Evolutionary conservation across 2,797 vertebrate species (phyloP), one percentile per base, ranked within the genome.

Genomic region (Gymnoscopelus microlampas): DNA sequence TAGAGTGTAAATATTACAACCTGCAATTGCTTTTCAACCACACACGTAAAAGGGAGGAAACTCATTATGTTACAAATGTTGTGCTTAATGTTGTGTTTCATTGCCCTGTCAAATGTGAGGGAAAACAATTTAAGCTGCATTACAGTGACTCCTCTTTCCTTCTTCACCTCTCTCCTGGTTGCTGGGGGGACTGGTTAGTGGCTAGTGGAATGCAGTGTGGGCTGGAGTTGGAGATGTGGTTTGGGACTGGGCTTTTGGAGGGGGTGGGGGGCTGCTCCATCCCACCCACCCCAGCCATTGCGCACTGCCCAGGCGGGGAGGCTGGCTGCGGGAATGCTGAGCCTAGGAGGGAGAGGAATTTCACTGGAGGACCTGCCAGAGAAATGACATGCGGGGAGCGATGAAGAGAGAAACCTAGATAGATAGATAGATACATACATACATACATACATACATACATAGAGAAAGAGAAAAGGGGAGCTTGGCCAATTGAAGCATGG

Each of bases 351-450:
- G 87, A 75, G 39, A 92, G 91, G 92, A 93, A 93, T 94, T 92
- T 89, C 69, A 79, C 74, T 69, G 82, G 88, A 87, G 85, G 80
- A 87, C 85, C 88, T 93, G 93, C 93, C 93, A 93, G 92, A 89
- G 85, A 95, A 93, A 91, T 93, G 92, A 90, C 93, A 93, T 83
- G 92, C 85, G 81, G 91, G 66, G 89, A 90, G 90, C 81, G 79
- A 90, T 86, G 85, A 90, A 89, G 88, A 91, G 88, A 90, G 86
- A 77, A 86, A 89, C 85, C 83, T 85, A 84, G 87, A 88, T 77
- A 64, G 77, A 76, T 67, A 80, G 72, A 56, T 44, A 44, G 39
- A 44, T 44, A 44, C 7, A 35, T 35, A 35, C 5, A 35, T 35
- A 29, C 2, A 8, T 44, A 44, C 19, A 44, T 44, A 44, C 7